phyloP scores from a whole-genome alignment of 2,888 invertebrate species.

The Fragum sueziense region DNA sequence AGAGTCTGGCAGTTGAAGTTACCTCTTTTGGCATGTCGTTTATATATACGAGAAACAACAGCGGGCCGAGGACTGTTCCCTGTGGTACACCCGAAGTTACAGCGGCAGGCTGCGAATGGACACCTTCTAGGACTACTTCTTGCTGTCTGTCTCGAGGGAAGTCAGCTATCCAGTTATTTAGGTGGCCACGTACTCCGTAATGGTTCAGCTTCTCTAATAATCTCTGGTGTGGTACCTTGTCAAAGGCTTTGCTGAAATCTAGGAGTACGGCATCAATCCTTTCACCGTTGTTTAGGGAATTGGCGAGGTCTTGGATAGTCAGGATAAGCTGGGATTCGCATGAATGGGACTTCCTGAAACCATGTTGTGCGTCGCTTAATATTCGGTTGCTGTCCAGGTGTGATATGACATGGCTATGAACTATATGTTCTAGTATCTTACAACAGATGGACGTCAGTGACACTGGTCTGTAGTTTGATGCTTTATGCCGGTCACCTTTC shows the following conservation, averaged over 20 bases:
- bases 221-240: constrained; percentile 32
- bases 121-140: background rate
- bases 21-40: too few relatives aligned
- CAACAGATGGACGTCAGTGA: too few relatives aligned
- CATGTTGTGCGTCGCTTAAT: constrained; percentile 15
- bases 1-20: constrained; percentile 20
- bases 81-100: constrained; percentile 19
- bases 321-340: constrained; percentile 35
- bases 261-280: constrained; percentile 28
- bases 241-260: constrained; percentile 49
- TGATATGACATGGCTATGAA: background rate
- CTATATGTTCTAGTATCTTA: background rate
- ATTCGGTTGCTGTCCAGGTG: too few relatives aligned
- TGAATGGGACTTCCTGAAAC: constrained; percentile 20
- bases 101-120: background rate
- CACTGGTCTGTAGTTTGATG: background rate
- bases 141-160: constrained; percentile 5
- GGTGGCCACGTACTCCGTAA: constrained; percentile 22
- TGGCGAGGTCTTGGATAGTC: constrained; percentile 21
- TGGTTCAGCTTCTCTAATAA: constrained; percentile 31
- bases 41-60: constrained; percentile 6
- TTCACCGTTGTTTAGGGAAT: constrained; percentile 15
- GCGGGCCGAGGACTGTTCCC: constrained; percentile 15
- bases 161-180: background rate
- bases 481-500: background rate